A percentile compares a stretch with the other conserved stretches of the same genome.
Conservation (phyloP, 2,797 vertebrate species). For the Pteropus rufus region DNA sequence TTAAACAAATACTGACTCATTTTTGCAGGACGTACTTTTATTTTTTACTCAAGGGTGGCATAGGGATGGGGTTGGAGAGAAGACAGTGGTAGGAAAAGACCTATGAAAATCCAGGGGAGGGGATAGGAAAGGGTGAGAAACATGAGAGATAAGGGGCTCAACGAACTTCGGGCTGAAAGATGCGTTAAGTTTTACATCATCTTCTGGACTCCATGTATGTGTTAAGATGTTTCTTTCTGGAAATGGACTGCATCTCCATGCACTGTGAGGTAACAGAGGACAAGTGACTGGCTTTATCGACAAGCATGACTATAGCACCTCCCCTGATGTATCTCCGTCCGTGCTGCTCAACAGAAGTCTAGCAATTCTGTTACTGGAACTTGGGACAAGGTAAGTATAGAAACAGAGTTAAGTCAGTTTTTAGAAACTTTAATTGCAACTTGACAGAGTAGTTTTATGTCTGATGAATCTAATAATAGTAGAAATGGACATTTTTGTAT, state of each 20-base stretch:
- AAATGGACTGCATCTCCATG: neutral
- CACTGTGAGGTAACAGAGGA: neutral
- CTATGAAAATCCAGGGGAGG: no score
- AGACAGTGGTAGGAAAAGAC: neutral
- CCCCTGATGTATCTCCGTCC: neutral
- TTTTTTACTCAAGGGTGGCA: neutral
- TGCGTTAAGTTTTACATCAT: neutral
- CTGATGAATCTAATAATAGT: neutral
- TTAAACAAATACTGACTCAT: neutral
- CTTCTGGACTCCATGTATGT: neutral
- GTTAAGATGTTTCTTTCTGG: neutral
- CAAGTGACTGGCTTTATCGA: neutral
- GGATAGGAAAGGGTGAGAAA: neutral
- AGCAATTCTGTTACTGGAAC: neutral
- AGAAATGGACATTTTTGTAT: neutral
- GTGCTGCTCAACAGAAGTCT: neutral
- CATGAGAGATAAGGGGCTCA: fast-evolving
- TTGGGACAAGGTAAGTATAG: neutral
- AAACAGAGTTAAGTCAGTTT: neutral
- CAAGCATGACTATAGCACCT: neutral
- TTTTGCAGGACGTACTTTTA: neutral
- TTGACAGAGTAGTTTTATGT: neutral
- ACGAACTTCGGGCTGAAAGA: neutral
- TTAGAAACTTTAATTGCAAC: neutral
- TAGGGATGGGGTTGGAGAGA: neutral